phyloP scores from a whole-genome alignment of 2,797 vertebrate species.

The Gymnothorax javanicus region DNA sequence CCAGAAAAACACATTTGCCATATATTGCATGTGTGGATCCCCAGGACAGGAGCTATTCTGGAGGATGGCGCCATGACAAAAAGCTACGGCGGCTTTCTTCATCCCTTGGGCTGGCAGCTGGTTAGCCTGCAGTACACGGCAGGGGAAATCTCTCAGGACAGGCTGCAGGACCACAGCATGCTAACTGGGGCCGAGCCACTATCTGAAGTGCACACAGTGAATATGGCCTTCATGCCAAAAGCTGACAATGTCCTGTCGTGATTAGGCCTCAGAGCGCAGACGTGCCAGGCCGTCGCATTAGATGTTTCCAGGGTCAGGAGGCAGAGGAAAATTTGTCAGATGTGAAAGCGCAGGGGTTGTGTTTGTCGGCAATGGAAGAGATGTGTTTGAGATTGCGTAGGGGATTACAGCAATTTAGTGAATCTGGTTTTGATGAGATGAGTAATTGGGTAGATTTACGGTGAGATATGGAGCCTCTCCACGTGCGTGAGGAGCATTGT shows the following conservation, averaged over 20 bases:
- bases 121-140: neutral
- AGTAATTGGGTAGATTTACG: conserved; percentile 69
- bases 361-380: neutral
- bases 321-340: neutral
- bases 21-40: conserved; percentile 8
- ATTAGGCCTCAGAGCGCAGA: neutral
- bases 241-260: neutral
- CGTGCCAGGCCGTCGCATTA: neutral
- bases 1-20: neutral
- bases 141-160: neutral
- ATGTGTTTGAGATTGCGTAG: neutral
- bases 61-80: neutral
- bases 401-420: conserved; percentile 18
- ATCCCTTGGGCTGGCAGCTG: neutral
- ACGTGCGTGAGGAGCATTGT: neutral
- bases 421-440: conserved; percentile 58
- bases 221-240: conserved; percentile 1
- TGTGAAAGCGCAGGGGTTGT: neutral
- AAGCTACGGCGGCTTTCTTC: neutral
- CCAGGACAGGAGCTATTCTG: neutral
- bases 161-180: neutral
- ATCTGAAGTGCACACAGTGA: neutral
- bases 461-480: conserved; percentile 48
- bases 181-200: neutral
- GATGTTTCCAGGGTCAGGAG: neutral